Evolutionary conservation across 2,888 invertebrate genomes (phyloP).

Genomic region (Nymphalis c-album): DNA sequence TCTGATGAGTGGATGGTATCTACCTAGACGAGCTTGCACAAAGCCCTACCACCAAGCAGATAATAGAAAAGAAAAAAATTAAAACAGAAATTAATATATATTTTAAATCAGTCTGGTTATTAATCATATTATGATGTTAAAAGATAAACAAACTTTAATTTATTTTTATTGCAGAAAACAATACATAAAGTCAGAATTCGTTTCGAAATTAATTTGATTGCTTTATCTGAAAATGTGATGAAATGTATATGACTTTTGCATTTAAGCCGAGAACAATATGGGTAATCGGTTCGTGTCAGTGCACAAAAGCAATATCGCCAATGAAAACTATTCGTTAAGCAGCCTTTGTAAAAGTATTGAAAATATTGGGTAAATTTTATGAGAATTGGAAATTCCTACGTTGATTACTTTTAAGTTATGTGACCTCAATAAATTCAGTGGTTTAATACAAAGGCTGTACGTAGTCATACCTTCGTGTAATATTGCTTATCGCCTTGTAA

Average conservation of each 20-base stretch:
- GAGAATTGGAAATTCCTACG: slow-evolving; percentile 12
- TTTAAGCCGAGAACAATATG: slow-evolving; percentile 60
- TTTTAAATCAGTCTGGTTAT: neutral
- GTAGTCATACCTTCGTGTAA: neutral
- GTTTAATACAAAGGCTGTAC: neutral
- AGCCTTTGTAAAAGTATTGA: slow-evolving; percentile 62
- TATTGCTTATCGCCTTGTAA: neutral
- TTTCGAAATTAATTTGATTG: slow-evolving; percentile 49
- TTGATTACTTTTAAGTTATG: slow-evolving; percentile 8
- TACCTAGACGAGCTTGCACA: no score
- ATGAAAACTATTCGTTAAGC: slow-evolving; percentile 72
- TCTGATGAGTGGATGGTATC: no score
- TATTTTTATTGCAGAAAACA: slow-evolving; percentile 4
- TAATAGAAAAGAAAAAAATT: no score
- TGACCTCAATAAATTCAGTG: slow-evolving; percentile 3
- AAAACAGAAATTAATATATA: neutral
- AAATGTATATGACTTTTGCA: slow-evolving; percentile 51
- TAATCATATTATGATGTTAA: neutral
- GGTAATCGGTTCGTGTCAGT: slow-evolving; percentile 65
- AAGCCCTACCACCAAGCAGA: no score
- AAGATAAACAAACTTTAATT: neutral
- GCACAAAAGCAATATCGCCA: slow-evolving; percentile 72
- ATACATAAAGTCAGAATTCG: slow-evolving; percentile 18
- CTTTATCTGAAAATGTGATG: slow-evolving; percentile 50
- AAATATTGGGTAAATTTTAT: slow-evolving; percentile 49